A percentile compares a stretch with the other conserved stretches of the same genome.
phyloP scores from a whole-genome alignment of 2,797 vertebrate species.

The Pipistrellus nathusii region DNA sequence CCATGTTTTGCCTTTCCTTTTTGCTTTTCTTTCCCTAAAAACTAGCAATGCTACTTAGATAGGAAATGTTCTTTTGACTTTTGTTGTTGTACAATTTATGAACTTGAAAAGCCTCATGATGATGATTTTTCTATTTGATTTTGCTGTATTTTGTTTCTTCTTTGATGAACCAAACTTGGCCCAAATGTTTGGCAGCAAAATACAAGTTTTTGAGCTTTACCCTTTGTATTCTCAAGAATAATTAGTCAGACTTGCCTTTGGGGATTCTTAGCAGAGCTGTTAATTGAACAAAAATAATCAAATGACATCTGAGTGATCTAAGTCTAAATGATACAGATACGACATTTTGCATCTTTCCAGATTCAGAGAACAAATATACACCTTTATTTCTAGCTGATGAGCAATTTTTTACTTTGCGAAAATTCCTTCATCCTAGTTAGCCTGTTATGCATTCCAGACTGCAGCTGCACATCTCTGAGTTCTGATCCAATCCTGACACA shows the following conservation, averaged over 20 bases:
- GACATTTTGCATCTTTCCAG: not conserved
- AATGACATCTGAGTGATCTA: not conserved
- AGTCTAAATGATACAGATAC: not conserved
- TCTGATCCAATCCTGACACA: not conserved
- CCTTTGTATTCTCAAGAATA: not conserved
- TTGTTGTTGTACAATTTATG: not conserved
- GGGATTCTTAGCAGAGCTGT: not conserved
- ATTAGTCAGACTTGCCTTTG: not conserved
- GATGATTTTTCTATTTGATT: conserved; percentile 21
- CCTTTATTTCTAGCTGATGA: not conserved
- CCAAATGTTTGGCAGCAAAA: not conserved
- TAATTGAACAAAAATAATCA: not conserved
- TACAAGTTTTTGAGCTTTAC: not conserved
- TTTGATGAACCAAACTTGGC: not conserved
- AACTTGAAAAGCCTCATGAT: conserved; percentile 1
- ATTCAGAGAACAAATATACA: not conserved
- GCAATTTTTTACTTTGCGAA: not conserved
- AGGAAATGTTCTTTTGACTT: not conserved
- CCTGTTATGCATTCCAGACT: not conserved
- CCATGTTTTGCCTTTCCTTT: not conserved
- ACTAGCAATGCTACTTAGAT: not conserved
- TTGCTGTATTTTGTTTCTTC: not conserved
- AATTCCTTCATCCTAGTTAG: not conserved
- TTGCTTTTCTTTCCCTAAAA: not conserved
- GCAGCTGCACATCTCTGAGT: not conserved